Evolutionary conservation across 2,113 vertebrate genomes (phyloP), one percentile per base, ranked within the genome.

Genomic region (Prionailurus viverrinus): DNA sequence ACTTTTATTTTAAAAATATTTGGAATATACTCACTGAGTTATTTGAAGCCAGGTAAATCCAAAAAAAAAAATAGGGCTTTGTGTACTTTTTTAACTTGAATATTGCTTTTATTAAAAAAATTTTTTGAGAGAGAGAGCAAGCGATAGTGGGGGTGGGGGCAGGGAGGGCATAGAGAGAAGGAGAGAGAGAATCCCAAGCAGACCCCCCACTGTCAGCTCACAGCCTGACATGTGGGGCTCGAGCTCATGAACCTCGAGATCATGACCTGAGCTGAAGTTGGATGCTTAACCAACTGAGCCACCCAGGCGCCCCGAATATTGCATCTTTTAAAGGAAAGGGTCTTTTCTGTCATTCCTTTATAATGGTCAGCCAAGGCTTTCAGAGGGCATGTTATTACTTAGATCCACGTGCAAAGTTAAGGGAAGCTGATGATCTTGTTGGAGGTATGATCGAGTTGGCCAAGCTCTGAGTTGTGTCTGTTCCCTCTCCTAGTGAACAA

Each of bases 271-370:
- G 58, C 58, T 23, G 8, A 61, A 61, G 58, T 61, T 23, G 58
- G 58, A 61, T 21, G 8, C 58, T 61, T 23, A 61, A 61, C 21
- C 18, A 8, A 9, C 58, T 61, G 21, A 61, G 58, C 58, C 21
- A 61, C 58, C 58, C 58, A 61, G 8, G 58, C 7, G 8, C 58
- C 58, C 58, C 21, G 51, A 63, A 58, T 51, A 23, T 66, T 87
- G 18, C 15, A 12, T 88, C 78, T 79, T 78, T 68, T 92, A 79
- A 91, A 79, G 84, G 78, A 25, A 92, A 66, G n/a, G 58, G 41
- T 48, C 65, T 93, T 82, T 79, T 53, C 89, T 90, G 41, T 18
- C 25, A 45, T 81, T 80, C 66, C 48, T 91, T 93, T 73, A 12
- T 69, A 41, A 39, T 74, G 18, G 76, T 33, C 21, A 45, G 39